These are phyloP conservation scores for Neoascia interrupta DNA, from an alignment of 2,888 invertebrate genomes.

Conservation along the genomic window DNA sequence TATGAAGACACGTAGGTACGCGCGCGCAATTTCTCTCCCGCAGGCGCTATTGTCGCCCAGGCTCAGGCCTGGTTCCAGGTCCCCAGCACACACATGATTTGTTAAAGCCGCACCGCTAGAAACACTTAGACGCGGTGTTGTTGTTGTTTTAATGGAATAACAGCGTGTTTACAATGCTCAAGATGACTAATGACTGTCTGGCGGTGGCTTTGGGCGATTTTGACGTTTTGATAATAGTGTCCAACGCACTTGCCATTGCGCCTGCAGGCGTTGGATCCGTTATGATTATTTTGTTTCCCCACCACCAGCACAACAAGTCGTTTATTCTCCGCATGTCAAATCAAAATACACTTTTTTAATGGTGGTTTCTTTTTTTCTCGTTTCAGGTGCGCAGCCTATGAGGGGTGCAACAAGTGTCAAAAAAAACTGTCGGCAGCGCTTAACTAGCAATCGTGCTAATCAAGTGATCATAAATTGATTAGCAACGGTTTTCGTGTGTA, in stretches of 20 bases:
- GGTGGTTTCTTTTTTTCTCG: slow-evolving; percentile 2
- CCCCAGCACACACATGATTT: slow-evolving; percentile 9
- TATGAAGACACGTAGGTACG: slow-evolving; percentile 15
- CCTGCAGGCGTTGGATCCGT: slow-evolving; percentile 2
- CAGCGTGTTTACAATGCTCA: slow-evolving; percentile 46
- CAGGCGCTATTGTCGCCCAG: slow-evolving; percentile 11
- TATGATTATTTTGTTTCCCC: neutral
- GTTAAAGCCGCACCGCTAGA: slow-evolving; percentile 24
- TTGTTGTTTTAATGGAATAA: slow-evolving; percentile 39
- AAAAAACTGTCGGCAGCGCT: slow-evolving; percentile 42
- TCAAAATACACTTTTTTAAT: slow-evolving; percentile 7
- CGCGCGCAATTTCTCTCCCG: slow-evolving; percentile 52
- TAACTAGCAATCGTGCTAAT: slow-evolving; percentile 11
- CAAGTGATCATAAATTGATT: slow-evolving; percentile 48
- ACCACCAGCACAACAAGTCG: neutral
- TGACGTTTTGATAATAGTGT: slow-evolving; percentile 44
- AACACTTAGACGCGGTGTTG: slow-evolving; percentile 16
- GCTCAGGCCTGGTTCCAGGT: neutral
- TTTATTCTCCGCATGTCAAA: neutral
- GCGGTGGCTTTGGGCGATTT: slow-evolving; percentile 48
- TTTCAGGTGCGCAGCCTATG: slow-evolving; percentile 44
- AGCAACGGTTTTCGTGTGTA: slow-evolving; percentile 13
- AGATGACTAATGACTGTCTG: slow-evolving; percentile 60
- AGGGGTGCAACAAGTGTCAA: slow-evolving; percentile 50
- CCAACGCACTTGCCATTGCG: slow-evolving; percentile 28